Evolutionary conservation across 1,140 invertebrate species (phyloP).

Genomic region (fruit fly (Drosophila melanogaster)): DNA sequence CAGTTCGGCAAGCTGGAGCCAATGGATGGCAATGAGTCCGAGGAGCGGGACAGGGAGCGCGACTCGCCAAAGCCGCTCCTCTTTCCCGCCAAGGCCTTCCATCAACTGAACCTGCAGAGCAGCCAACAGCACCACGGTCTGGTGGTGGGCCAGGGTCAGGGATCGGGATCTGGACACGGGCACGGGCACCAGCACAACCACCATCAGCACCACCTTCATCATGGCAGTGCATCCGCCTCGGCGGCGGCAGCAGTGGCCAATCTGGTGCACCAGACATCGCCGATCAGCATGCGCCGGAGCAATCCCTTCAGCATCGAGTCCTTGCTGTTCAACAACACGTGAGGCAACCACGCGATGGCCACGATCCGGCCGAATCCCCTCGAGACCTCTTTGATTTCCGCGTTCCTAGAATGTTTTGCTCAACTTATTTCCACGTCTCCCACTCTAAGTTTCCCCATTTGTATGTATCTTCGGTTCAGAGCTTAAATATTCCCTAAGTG

Average conservation of each 20-base stretch:
- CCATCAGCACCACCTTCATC: slow-evolving; percentile 21
- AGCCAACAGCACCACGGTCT: slow-evolving; percentile 53
- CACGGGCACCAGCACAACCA: slow-evolving; percentile 9
- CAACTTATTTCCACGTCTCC: not conserved
- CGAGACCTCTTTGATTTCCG: slow-evolving; percentile 12
- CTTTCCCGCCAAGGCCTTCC: slow-evolving; percentile 71
- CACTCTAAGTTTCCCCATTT: not conserved
- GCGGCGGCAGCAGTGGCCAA: slow-evolving; percentile 70
- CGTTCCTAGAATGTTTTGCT: slow-evolving; percentile 49
- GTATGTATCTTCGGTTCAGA: slow-evolving; percentile 45
- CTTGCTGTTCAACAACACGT: slow-evolving; percentile 89
- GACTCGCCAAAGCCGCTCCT: slow-evolving; percentile 64
- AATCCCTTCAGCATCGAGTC: slow-evolving; percentile 94
- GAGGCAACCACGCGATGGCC: slow-evolving; percentile 73
- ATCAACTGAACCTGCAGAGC: slow-evolving; percentile 71
- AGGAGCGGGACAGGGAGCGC: slow-evolving; percentile 47
- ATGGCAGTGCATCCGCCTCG: slow-evolving; percentile 27
- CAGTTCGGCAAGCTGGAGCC: slow-evolving; percentile 35
- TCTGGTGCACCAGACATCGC: slow-evolving; percentile 84
- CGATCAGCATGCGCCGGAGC: slow-evolving; percentile 87
- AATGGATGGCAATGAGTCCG: slow-evolving; percentile 53
- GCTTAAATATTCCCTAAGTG: slow-evolving; percentile 69
- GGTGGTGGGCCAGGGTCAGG: slow-evolving; percentile 15
- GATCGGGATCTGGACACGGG: slow-evolving; percentile 15
- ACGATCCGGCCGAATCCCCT: not conserved